These are phyloP conservation scores for Anastrepha ludens DNA, from an alignment of 1,140 invertebrate species.

Conservation along the genomic window DNA sequence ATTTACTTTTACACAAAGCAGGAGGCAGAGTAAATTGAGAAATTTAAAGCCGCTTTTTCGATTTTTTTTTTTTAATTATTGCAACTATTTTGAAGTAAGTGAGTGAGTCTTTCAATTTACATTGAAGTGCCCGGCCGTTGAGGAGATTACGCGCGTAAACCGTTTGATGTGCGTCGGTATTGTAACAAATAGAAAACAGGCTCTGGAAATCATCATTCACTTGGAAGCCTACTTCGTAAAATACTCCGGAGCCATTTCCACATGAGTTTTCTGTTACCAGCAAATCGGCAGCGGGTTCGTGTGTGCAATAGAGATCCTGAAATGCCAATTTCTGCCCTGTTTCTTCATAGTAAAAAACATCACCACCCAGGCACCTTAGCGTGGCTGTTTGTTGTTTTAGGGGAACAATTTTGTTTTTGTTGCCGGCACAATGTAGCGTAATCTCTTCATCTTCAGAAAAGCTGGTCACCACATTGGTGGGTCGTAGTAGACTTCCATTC, in stretches of 20 bases:
- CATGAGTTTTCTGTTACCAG: not conserved
- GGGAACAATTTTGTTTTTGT: not conserved
- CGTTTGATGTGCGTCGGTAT: constrained; percentile 67
- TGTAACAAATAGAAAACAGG: constrained; percentile 54
- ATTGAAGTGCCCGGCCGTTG: constrained; percentile 46
- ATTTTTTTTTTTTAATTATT: too few species aligned
- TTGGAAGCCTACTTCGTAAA: constrained; percentile 50
- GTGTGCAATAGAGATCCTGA: constrained; percentile 2
- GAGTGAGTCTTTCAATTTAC: not conserved
- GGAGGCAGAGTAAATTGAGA: too few species aligned
- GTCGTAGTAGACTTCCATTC: not conserved
- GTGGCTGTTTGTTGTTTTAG: not conserved
- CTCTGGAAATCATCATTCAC: constrained; percentile 10
- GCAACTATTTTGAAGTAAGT: too few species aligned
- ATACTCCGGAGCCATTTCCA: constrained; percentile 1
- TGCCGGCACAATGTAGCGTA: constrained; percentile 29
- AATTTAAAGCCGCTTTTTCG: too few species aligned
- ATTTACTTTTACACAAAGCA: too few species aligned
- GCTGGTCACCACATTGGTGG: not conserved
- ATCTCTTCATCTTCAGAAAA: not conserved
- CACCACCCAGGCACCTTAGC: not conserved
- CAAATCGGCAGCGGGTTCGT: constrained; percentile 8
- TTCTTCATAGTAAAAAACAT: not conserved
- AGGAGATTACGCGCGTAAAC: constrained; percentile 57
- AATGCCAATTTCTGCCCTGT: not conserved